Base-by-base conservation (phyloP, 1,140 invertebrate species). In the Drosophila navojoa region DNA sequence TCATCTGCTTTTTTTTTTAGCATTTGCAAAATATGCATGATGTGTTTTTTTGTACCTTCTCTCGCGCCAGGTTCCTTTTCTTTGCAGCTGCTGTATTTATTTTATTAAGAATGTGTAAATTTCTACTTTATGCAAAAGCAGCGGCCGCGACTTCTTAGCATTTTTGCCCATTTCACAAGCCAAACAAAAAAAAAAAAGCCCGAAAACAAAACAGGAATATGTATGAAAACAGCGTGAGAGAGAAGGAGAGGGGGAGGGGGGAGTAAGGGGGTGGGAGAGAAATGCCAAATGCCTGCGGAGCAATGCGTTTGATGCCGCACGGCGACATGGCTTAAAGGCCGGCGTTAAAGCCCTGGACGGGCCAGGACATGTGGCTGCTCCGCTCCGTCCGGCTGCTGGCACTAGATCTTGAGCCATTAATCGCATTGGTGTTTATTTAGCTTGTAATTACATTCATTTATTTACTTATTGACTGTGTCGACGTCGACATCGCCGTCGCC, bases 371-470 rank as follows among this genome's bases (percentile, higher is more conserved):
- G n/a, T 22, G 4, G 32, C 32, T 35, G 32, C 7, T 35, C 32
- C 19, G 1, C 2, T 22, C 19, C 19, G 2, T 0, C 32, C 32
- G 32, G 15, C 3, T 35, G 52, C 35, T 64, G 47, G 35, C 4
- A 22, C 27, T 54, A 66, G 49, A 55, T 49, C 19, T 77, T 75
- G 70, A 77, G 79, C 77, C 80, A 91, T 91, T 91, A 91, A 91
- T 91, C 89, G 89, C 78, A 85, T 91, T 91, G 89, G 89, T 91
- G 89, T 91, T 91, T 90, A 90, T 90, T 90, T 91, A 91, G 89
- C 89, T 89, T 91, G 89, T 91, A 91, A 91, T 91, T 91, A 91
- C 89, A 87, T 90, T 90, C 87, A 90, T 90, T 90, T 90, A 91
- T 91, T 91, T 91, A 90, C 89, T 91, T 91, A 91, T 91, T 91